phyloP scores from a whole-genome alignment of 2,797 vertebrate genomes.

The Trichosurus vulpecula region DNA sequence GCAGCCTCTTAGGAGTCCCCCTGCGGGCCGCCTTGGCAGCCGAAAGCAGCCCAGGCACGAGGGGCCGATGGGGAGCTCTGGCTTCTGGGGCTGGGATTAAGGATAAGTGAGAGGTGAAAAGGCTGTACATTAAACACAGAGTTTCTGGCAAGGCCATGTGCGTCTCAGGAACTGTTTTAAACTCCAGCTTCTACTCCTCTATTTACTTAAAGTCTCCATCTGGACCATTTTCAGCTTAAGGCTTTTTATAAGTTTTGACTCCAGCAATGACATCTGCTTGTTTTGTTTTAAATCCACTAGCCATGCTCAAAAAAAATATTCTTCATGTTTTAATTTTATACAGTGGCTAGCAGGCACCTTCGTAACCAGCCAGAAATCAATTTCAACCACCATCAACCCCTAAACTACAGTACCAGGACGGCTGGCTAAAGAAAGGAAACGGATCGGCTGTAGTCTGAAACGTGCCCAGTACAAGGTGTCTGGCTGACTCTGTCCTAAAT shows the following conservation, averaged over 20 bases:
- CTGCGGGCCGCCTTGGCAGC: conserved; percentile 80
- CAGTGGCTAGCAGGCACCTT: conserved; percentile 88
- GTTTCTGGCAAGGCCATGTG: conserved; percentile 83
- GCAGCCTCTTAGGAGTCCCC: conserved; percentile 81
- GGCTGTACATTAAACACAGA: conserved; percentile 82
- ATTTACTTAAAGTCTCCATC: conserved; percentile 81
- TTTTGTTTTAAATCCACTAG: conserved; percentile 87
- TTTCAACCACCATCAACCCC: conserved; percentile 88
- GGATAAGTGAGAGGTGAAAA: conserved; percentile 83
- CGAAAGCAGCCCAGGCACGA: conserved; percentile 81
- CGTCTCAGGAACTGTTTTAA: conserved; percentile 78
- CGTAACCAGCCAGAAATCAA: conserved; percentile 89
- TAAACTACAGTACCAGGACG: conserved; percentile 90
- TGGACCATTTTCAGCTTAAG: conserved; percentile 86
- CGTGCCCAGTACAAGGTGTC: conserved; percentile 90
- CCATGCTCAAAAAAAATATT: conserved; percentile 88
- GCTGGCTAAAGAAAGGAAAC: conserved; percentile 88
- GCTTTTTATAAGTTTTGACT: conserved; percentile 86
- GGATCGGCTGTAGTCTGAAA: conserved; percentile 90
- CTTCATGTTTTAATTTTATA: conserved; percentile 88
- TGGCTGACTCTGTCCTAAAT: conserved; percentile 91
- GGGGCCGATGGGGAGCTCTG: conserved; percentile 81
- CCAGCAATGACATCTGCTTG: conserved; percentile 86
- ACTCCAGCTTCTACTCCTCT: conserved; percentile 84
- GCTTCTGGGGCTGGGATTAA: conserved; percentile 80